Evolutionary conservation across 1,140 invertebrate genomes (phyloP).

Genomic region (Philotrypesis tridentata): DNA sequence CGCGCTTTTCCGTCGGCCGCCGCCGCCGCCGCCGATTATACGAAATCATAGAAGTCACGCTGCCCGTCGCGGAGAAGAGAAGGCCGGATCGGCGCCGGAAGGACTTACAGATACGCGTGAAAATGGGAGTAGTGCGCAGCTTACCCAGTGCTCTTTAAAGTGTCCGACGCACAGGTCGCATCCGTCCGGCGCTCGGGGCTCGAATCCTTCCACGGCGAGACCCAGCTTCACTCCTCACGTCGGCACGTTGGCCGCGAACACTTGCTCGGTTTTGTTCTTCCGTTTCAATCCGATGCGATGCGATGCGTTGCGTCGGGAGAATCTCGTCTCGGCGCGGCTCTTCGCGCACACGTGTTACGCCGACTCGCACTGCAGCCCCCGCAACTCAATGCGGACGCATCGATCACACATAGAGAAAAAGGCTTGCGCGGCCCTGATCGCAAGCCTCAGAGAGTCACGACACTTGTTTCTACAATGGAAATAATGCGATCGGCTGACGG

Average conservation of each 20-base stretch:
- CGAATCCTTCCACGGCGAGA: constrained; percentile 55
- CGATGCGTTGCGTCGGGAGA: too few species aligned
- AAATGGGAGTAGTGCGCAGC: constrained; percentile 6
- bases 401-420: too few species aligned
- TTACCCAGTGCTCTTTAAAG: constrained; percentile 58
- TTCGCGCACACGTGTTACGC: background rate
- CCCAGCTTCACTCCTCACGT: constrained; percentile 45
- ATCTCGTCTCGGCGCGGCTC: background rate
- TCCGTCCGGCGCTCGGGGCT: constrained; percentile 54
- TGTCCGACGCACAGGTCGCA: constrained; percentile 50
- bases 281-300: too few species aligned
- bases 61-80: too few species aligned
- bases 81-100: too few species aligned
- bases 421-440: too few species aligned
- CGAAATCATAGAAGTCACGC: too few species aligned
- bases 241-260: constrained; percentile 30
- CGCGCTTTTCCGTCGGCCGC: constrained; percentile 20
- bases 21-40: too few species aligned
- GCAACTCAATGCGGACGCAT: too few species aligned
- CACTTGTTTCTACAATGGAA: too few species aligned
- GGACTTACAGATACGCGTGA: background rate
- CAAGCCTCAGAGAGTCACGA: background rate
- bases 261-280: background rate
- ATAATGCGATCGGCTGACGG: too few species aligned
- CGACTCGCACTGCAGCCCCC: too few species aligned